A percentile compares a stretch with the other conserved stretches of the same genome.
Evolutionary conservation across 2,888 invertebrate species (phyloP).

Genomic region (Auanema sp.): DNA sequence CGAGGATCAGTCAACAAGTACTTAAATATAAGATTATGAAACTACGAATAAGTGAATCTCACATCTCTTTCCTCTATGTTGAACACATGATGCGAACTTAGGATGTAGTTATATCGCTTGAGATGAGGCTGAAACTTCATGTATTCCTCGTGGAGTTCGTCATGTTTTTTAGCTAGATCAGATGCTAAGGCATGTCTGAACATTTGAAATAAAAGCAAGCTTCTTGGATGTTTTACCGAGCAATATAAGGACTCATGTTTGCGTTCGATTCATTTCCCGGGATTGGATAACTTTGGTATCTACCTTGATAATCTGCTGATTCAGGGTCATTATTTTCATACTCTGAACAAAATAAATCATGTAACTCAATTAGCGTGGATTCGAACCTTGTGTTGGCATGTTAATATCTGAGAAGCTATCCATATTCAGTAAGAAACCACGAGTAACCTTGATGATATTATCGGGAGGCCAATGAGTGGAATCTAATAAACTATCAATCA

Average conservation of each 20-base stretch:
- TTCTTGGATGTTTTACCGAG: no score
- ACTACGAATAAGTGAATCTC: not conserved
- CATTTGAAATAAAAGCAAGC: not conserved
- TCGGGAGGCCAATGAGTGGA: no score
- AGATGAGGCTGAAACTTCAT: not conserved
- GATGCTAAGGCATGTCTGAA: constrained; percentile 13
- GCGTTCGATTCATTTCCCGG: not conserved
- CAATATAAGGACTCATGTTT: not conserved
- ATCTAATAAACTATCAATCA: no score
- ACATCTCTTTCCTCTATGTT: not conserved
- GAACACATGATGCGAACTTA: constrained; percentile 5
- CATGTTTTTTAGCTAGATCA: constrained; percentile 5
- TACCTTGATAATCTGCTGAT: no score
- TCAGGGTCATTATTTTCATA: no score
- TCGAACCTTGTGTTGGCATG: no score
- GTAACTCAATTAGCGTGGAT: no score
- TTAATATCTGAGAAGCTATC: no score
- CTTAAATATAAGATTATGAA: not conserved
- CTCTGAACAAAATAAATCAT: no score
- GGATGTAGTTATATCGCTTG: constrained; percentile 4
- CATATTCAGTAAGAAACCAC: no score
- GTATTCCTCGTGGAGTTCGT: constrained; percentile 1
- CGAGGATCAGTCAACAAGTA: constrained; percentile 2
- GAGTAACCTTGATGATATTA: no score
- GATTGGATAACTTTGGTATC: no score